These are phyloP conservation scores for Xenentodon cancila DNA, from an alignment of 2,797 vertebrate genomes.

Conservation along the genomic window DNA sequence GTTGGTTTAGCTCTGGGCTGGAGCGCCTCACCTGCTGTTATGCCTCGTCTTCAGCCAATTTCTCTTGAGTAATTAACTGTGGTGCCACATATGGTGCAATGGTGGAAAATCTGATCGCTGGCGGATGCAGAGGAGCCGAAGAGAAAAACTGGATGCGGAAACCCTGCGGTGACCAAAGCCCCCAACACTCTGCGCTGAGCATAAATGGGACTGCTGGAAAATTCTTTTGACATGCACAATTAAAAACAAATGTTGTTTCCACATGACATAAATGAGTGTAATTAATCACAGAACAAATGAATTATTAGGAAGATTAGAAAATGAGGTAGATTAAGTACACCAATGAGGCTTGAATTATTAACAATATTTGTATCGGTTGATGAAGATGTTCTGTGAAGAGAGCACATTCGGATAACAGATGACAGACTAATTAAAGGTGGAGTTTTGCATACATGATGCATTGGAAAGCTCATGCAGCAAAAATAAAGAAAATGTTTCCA, in stretches of 20 bases:
- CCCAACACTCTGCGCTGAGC: conserved; percentile 27
- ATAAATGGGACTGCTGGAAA: conserved; percentile 56
- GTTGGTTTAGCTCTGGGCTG: conserved; percentile 77
- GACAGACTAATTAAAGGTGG: conserved; percentile 45
- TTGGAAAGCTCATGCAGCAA: conserved; percentile 2
- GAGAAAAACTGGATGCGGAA: conserved; percentile 8
- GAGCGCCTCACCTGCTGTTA: conserved; percentile 75
- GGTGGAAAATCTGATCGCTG: conserved; percentile 53
- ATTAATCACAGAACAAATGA: conserved; percentile 78
- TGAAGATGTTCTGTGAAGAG: conserved; percentile 53
- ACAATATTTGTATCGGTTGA: conserved; percentile 65
- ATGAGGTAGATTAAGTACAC: conserved; percentile 76
- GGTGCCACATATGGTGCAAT: conserved; percentile 72
- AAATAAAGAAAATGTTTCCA: conserved; percentile 1
- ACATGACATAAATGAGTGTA: conserved; percentile 66
- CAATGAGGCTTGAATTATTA: conserved; percentile 80
- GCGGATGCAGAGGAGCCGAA: conserved; percentile 42
- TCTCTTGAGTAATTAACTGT: conserved; percentile 76
- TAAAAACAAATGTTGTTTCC: conserved; percentile 76
- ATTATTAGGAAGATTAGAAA: conserved; percentile 77
- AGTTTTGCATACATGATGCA: conserved; percentile 31
- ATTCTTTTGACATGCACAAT: conserved; percentile 74
- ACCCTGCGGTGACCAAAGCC: conserved; percentile 60
- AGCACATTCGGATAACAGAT: conserved; percentile 35
- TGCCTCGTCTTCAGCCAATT: conserved; percentile 68